Conservation (phyloP, 2,797 vertebrate species). For the Lindbergichthys nudifrons region DNA sequence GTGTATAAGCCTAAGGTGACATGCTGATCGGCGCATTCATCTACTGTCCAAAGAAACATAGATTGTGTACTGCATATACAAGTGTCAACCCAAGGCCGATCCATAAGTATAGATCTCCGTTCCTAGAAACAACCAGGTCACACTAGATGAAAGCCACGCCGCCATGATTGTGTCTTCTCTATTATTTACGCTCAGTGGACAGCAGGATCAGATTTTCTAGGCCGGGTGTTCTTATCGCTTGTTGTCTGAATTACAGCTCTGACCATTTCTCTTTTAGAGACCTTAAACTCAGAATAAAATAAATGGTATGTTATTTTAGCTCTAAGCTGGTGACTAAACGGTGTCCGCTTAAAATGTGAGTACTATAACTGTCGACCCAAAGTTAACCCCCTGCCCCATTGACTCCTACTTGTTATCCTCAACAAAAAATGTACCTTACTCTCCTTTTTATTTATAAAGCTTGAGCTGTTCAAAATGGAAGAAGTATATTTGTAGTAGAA, state of each 20-base stretch:
- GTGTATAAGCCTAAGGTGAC: constrained; percentile 11
- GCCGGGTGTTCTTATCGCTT: constrained; percentile 64
- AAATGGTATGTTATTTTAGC: constrained; percentile 26
- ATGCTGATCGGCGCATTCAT: constrained; percentile 28
- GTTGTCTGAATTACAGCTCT: constrained; percentile 68
- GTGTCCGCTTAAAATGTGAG: constrained; percentile 9
- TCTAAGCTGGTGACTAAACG: constrained; percentile 13
- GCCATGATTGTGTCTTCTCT: constrained; percentile 75
- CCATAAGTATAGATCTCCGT: constrained; percentile 53
- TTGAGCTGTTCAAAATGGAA: constrained; percentile 15
- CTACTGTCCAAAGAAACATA: constrained; percentile 44
- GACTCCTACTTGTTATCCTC: constrained; percentile 9
- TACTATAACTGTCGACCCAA: constrained; percentile 12
- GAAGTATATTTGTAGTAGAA: constrained; percentile 40
- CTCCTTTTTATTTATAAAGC: constrained; percentile 8
- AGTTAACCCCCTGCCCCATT: constrained; percentile 16
- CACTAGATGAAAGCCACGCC: constrained; percentile 20
- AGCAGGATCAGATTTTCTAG: constrained; percentile 80
- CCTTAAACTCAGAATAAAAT: constrained; percentile 39
- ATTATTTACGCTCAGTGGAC: constrained; percentile 83
- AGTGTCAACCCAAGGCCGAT: constrained; percentile 55
- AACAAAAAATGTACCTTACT: constrained; percentile 17
- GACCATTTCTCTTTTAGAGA: constrained; percentile 50
- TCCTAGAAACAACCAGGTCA: constrained; percentile 39
- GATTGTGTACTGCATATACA: constrained; percentile 25